A percentile compares a stretch with the other conserved stretches of the same genome.
phyloP scores from a whole-genome alignment of 37 sponge, comb jelly and placozoan species.

The Tethya wilhelma region DNA sequence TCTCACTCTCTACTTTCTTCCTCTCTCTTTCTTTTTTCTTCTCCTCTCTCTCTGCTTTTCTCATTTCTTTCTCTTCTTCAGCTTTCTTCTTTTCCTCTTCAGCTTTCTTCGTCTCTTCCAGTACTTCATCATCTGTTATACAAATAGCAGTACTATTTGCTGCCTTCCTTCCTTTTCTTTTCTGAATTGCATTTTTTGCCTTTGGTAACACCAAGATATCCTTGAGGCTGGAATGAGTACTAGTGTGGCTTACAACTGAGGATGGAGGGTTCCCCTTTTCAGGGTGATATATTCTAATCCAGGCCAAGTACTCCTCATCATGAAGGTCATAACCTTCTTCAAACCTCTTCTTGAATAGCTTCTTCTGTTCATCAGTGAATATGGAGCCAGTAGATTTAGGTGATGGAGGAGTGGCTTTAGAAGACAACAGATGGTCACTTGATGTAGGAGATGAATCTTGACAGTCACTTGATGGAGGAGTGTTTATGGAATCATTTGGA shows the following conservation, averaged over 20 bases:
- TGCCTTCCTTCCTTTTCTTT: constrained; percentile 10
- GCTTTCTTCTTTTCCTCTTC: too few species aligned
- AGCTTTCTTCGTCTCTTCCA: too few species aligned
- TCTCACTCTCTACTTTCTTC: too few species aligned
- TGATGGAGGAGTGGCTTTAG: neutral
- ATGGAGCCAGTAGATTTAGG: neutral
- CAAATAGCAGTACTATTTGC: neutral
- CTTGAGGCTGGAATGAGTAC: neutral
- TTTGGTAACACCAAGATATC: too few species aligned
- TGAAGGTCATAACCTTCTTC: constrained; percentile 1
- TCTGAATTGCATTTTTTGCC: too few species aligned
- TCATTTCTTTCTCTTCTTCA: too few species aligned
- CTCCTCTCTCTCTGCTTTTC: too few species aligned
- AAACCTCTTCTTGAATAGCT: constrained; percentile 2
- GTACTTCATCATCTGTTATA: constrained; percentile 21
- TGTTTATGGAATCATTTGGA: constrained; percentile 18
- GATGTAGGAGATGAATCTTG: too few species aligned
- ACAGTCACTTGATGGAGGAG: too few species aligned
- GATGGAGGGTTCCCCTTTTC: neutral
- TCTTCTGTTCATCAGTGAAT: neutral
- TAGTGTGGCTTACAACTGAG: neutral
- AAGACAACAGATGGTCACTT: constrained; percentile 49
- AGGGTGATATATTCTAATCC: constrained; percentile 12
- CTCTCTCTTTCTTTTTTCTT: too few species aligned
- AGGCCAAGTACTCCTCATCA: constrained; percentile 2